Conservation (phyloP, 2,888 invertebrate species). For the Nyleta sp. region DNA sequence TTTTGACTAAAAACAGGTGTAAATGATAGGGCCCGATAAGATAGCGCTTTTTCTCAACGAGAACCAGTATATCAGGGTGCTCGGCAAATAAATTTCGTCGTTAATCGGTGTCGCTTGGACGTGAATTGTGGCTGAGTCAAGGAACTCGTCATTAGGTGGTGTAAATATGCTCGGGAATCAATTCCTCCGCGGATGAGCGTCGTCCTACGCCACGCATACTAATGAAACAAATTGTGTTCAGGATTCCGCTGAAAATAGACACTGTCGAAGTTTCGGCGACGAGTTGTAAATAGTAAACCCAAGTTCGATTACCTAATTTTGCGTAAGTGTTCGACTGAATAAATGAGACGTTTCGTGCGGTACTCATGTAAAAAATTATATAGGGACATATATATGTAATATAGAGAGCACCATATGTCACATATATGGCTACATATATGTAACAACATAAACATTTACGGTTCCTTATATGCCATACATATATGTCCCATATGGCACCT, state of each 20-base stretch:
- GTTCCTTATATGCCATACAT: no score
- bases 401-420: no score
- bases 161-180: slow-evolving; percentile 50
- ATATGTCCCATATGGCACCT: no score
- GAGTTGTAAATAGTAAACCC: slow-evolving; percentile 19
- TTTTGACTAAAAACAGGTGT: slow-evolving; percentile 54
- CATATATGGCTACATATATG: no score
- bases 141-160: slow-evolving; percentile 43
- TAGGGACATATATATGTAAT: no score
- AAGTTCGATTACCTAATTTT: no score
- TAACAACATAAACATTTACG: no score
- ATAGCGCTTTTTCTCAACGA: slow-evolving; percentile 42
- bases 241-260: slow-evolving; percentile 11
- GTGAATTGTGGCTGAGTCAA: slow-evolving; percentile 38
- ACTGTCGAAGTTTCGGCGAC: slow-evolving; percentile 18
- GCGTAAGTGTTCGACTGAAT: no score
- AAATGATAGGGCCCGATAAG: slow-evolving; percentile 47
- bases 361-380: no score
- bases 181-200: slow-evolving; percentile 35
- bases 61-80: slow-evolving; percentile 34
- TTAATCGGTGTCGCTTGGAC: slow-evolving; percentile 38
- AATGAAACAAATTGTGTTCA: slow-evolving; percentile 34
- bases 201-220: slow-evolving; percentile 45
- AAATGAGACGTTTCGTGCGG: no score
- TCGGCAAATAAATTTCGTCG: slow-evolving; percentile 34